Evolutionary conservation across 2,797 vertebrate species (phyloP), one percentile per base, ranked within the genome.

Genomic region (Mus caroli): DNA sequence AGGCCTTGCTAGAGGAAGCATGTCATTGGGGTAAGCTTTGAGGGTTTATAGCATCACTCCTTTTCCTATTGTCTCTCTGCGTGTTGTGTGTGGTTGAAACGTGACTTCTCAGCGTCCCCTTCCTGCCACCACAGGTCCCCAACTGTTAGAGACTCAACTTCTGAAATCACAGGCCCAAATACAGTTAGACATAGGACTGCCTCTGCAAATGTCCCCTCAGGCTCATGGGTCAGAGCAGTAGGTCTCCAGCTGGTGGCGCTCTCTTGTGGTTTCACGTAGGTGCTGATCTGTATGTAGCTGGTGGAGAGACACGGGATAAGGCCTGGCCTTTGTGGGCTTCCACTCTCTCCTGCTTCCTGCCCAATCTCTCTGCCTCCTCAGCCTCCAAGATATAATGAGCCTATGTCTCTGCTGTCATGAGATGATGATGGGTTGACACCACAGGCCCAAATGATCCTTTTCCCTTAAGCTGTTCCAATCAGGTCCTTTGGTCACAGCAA

Each of bases 181-280:
- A 3, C 24, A 43, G 56, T 28, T 40, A 83, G 37, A 83, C 60
- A 12, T 10, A 46, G 58, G 5, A 17, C 14, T 31, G n/a, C 24
- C 24, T 11, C 56, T 43, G 17, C 75, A 52, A 28, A 34, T 9
- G 15, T 5, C 34, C 50, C 1, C 50, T 73, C 64, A 11, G 85
- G 14, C 46, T 24, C 67, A 31, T 20, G n/a, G 10, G 12, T 24
- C 14, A 10, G 40, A 40, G 9, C 85, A 19, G n/a, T 6, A 28
- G 40, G 43, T 37, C 58, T 75, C 56, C 13, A 64, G 20, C 14
- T 26, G 31, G 22, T 12, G 31, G 58, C 9, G 1, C 43, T 50
- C 0, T 37, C 24, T 78, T 17, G 43, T 12, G 2, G 52, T 11
- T 37, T 71, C n/a, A 17, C n/a, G 0, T 1, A 54, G 3, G 50